These are phyloP conservation scores for Proteles cristata DNA, from an alignment of 2,113 vertebrate genomes.

Conservation along the genomic window DNA sequence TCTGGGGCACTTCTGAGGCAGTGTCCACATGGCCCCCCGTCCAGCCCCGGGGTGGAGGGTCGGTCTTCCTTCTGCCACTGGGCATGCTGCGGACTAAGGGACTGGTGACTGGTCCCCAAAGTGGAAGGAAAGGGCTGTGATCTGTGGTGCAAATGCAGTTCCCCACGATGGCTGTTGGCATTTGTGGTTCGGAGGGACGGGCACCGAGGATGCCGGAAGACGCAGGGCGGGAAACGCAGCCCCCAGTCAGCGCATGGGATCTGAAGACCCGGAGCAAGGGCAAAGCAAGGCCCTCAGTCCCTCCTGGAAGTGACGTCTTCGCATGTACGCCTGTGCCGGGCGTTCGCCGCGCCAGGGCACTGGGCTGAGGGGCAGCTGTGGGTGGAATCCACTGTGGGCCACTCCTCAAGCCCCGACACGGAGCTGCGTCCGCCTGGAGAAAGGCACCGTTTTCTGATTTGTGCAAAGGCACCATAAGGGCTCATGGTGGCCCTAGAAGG, in stretches of 20 bases:
- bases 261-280: neutral
- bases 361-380: neutral
- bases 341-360: neutral
- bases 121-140: neutral
- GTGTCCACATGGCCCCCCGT: neutral
- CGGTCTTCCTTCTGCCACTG: neutral
- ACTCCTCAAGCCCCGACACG: neutral
- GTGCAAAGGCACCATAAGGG: neutral
- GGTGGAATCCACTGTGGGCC: neutral
- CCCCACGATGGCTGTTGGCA: accelerated
- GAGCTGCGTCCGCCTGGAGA: neutral
- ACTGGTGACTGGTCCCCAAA: no score
- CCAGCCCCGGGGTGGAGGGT: neutral
- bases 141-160: neutral
- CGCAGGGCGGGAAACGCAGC: neutral
- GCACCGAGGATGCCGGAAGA: neutral
- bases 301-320: neutral
- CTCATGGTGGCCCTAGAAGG: neutral
- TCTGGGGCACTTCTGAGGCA: neutral
- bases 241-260: neutral
- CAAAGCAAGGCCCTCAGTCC: neutral
- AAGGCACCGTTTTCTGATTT: neutral
- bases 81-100: neutral
- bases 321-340: accelerated
- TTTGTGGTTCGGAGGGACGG: neutral